Conservation (phyloP, 2,888 invertebrate species). For the Lordiphosa fenestrarum region DNA sequence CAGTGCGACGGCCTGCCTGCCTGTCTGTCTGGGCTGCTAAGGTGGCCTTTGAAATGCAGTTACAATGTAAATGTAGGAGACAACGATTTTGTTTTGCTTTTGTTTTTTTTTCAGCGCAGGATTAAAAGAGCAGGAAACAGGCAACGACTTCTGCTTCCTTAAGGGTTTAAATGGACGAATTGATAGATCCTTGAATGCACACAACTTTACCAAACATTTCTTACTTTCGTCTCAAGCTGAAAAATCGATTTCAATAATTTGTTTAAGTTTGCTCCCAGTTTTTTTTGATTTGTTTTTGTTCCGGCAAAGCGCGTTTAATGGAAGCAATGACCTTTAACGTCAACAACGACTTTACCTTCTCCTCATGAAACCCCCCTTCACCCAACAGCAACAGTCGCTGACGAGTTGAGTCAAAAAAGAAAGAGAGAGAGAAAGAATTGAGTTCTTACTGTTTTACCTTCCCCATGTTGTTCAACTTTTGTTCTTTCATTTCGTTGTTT, state of each 20-base stretch:
- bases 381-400: constrained; percentile 1
- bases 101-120: constrained; percentile 3
- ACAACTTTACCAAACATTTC: neutral
- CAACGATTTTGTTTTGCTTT: constrained; percentile 43
- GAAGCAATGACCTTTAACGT: constrained; percentile 71
- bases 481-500: constrained; percentile 32
- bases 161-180: too few species aligned
- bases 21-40: constrained; percentile 20
- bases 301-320: constrained; percentile 61
- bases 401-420: neutral
- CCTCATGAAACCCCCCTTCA: constrained; percentile 15
- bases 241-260: too few species aligned
- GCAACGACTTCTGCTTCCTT: constrained; percentile 18
- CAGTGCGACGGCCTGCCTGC: constrained; percentile 23
- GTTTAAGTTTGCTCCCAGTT: constrained; percentile 23
- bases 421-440: neutral
- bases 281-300: constrained; percentile 39
- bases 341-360: constrained; percentile 41
- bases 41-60: constrained; percentile 57
- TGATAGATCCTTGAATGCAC: too few species aligned
- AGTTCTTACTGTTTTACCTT: constrained; percentile 7
- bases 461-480: neutral
- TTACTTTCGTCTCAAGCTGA: neutral
- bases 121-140: constrained; percentile 11
- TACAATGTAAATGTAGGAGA: constrained; percentile 62